Percentiles rank a stretch among this genome's conserved stretches.
Conservation (phyloP, 2,888 invertebrate species). For the Pseudanteris insignis region DNA sequence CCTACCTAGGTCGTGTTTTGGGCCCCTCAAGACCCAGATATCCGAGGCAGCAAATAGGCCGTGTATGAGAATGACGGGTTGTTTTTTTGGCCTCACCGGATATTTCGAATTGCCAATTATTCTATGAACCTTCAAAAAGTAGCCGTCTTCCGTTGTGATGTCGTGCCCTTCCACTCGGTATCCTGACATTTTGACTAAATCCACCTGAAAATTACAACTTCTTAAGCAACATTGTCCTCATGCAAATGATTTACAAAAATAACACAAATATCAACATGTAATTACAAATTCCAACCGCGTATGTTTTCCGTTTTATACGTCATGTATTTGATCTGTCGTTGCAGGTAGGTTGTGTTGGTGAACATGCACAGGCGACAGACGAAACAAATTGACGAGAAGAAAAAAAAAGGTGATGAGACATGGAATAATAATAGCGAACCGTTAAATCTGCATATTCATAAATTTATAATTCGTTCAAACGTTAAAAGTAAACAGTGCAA, state of each 20-base stretch:
- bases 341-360: too few relatives aligned
- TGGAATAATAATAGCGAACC: too few relatives aligned
- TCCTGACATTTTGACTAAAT: slow-evolving; percentile 50
- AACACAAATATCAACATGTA: too few relatives aligned
- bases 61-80: slow-evolving; percentile 54
- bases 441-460: too few relatives aligned
- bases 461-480: too few relatives aligned
- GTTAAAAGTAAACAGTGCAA: too few relatives aligned
- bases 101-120: slow-evolving; percentile 53
- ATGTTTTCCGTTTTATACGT: neutral
- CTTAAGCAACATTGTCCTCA: too few relatives aligned
- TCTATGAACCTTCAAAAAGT: slow-evolving; percentile 54
- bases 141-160: slow-evolving; percentile 57
- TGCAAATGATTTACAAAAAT: too few relatives aligned
- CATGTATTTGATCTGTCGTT: too few relatives aligned
- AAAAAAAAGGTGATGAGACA: too few relatives aligned
- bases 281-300: too few relatives aligned
- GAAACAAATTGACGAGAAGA: neutral
- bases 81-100: slow-evolving; percentile 45
- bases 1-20: slow-evolving; percentile 57
- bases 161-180: slow-evolving; percentile 56
- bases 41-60: slow-evolving; percentile 58
- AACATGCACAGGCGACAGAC: too few relatives aligned
- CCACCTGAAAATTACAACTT: slow-evolving; percentile 51
- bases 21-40: slow-evolving; percentile 56